Percentiles rank a stretch among this genome's conserved stretches.
phyloP scores from a whole-genome alignment of 2,888 invertebrate genomes.

The Pristionchus entomophagus region DNA sequence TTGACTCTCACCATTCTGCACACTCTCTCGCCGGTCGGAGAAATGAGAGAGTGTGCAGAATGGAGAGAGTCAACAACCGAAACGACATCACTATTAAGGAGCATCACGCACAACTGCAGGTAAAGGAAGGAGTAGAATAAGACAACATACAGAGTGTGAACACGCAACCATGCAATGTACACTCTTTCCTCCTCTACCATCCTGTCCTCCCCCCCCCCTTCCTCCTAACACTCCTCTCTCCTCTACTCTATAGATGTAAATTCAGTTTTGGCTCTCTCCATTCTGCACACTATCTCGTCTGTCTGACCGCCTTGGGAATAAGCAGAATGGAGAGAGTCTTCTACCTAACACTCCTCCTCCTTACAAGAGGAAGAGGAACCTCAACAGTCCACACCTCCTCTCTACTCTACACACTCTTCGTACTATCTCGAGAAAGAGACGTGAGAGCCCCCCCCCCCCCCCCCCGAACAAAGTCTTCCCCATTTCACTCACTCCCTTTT shows the following conservation, averaged over 20 bases:
- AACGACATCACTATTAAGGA: no score
- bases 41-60: background rate
- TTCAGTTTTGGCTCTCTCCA: no score
- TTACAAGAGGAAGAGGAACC: background rate
- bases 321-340: no score
- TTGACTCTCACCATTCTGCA: no score
- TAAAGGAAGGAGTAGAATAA: no score
- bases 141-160: no score
- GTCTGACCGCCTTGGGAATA: no score
- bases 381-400: background rate
- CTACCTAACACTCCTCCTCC: background rate
- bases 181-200: background rate
- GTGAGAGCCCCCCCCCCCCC: background rate
- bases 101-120: no score
- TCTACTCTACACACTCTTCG: background rate
- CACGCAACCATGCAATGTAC: conserved; percentile 52
- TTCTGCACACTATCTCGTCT: no score
- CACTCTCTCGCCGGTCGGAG: background rate
- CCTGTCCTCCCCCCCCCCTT: background rate
- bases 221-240: background rate
- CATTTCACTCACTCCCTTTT: background rate
- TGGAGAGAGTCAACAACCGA: background rate
- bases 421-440: background rate
- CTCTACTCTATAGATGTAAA: background rate
- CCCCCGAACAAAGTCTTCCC: background rate